These are phyloP conservation scores for Oreocharis arfaki DNA, from an alignment of 2,113 vertebrate genomes.

Conservation along the genomic window DNA sequence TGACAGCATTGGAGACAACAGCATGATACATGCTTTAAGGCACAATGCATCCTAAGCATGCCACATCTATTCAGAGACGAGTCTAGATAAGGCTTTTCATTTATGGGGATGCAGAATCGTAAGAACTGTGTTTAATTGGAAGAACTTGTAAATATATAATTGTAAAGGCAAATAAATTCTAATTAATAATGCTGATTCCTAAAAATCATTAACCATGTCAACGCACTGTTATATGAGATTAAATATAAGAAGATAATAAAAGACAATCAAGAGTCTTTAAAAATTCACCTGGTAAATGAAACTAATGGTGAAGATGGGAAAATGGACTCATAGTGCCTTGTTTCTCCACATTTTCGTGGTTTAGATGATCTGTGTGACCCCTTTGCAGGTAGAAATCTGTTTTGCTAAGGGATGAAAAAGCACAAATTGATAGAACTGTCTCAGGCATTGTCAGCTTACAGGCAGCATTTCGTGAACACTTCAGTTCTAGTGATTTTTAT, in stretches of 20 bases:
- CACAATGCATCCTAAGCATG: neutral
- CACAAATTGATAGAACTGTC: neutral
- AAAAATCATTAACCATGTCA: neutral
- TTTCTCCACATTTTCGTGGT: neutral
- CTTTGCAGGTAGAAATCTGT: neutral
- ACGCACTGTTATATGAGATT: neutral
- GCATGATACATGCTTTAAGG: neutral
- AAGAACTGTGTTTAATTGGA: neutral
- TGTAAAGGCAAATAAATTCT: neutral
- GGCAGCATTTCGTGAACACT: neutral
- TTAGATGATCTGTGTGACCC: neutral
- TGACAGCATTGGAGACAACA: slow-evolving; percentile 3
- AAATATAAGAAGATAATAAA: neutral
- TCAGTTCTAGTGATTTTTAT: neutral
- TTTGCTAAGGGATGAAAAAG: neutral
- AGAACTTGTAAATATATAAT: neutral
- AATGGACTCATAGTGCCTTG: neutral
- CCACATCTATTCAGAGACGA: neutral
- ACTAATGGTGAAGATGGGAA: neutral
- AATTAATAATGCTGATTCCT: neutral
- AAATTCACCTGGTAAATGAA: neutral
- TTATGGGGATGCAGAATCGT: neutral
- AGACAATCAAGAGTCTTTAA: neutral
- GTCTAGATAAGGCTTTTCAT: neutral
- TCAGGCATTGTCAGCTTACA: neutral